These are phyloP conservation scores for Octomys mimax DNA, from an alignment of 2,797 vertebrate genomes.

Conservation along the genomic window DNA sequence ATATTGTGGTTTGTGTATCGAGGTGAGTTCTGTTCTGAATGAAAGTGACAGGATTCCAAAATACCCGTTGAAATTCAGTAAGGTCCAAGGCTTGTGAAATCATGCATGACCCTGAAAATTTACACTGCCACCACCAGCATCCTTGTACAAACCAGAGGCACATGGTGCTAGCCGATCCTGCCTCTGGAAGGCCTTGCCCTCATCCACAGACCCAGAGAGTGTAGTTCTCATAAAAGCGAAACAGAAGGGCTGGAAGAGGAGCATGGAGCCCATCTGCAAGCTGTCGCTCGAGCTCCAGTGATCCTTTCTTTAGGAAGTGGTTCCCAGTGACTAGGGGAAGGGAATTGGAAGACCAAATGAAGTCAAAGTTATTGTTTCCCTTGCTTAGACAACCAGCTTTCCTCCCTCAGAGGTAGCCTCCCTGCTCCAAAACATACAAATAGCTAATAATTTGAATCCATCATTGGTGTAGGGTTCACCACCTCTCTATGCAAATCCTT, in stretches of 20 bases:
- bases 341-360: background rate
- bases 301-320: background rate
- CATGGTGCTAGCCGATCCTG: rapidly evolving
- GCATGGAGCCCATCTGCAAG: background rate
- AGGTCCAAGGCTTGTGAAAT: background rate
- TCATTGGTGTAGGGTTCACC: rapidly evolving
- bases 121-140: too few species aligned
- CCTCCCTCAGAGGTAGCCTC: background rate
- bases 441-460: background rate
- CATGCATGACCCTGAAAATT: rapidly evolving
- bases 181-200: too few species aligned
- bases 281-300: background rate
- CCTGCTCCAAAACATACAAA: background rate
- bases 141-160: too few species aligned
- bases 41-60: background rate
- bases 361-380: background rate
- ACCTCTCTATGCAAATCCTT: rapidly evolving
- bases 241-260: background rate
- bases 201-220: background rate
- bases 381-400: background rate
- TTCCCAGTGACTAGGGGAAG: background rate
- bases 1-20: background rate
- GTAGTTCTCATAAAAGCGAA: background rate
- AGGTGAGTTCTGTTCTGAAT: too few species aligned
- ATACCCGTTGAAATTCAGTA: background rate